Conservation (phyloP, 2,888 invertebrate species). For the Chloroclystis v-ata region DNA sequence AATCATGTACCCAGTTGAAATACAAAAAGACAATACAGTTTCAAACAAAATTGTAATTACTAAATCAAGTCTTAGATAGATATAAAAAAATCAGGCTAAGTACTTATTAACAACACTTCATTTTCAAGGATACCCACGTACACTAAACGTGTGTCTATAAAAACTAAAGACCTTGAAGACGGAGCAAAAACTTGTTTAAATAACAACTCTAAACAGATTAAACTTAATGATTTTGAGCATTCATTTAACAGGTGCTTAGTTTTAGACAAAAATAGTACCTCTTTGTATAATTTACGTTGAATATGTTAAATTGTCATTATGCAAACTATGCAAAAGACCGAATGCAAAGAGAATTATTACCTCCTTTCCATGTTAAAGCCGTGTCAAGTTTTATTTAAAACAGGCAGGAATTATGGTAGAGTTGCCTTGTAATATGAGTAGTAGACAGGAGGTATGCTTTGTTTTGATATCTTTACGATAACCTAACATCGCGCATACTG, state of each 20-base stretch:
- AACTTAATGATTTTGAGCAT: slow-evolving; percentile 22
- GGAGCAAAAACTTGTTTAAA: slow-evolving; percentile 41
- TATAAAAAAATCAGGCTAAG: slow-evolving; percentile 26
- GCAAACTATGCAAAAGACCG: slow-evolving; percentile 13
- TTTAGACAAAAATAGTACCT: slow-evolving; percentile 17
- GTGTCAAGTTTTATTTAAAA: slow-evolving; percentile 3
- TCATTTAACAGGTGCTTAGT: slow-evolving; percentile 21
- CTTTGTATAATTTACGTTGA: slow-evolving; percentile 16
- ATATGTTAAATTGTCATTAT: slow-evolving; percentile 2
- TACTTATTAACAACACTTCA: slow-evolving; percentile 27
- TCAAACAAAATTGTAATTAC: background rate
- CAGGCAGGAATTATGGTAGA: background rate
- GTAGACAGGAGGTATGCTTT: background rate
- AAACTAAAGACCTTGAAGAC: slow-evolving; percentile 36
- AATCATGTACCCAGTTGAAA: too few species aligned
- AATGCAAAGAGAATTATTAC: slow-evolving; percentile 10
- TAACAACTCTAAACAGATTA: slow-evolving; percentile 34
- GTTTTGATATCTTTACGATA: slow-evolving; percentile 3
- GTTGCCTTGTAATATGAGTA: background rate
- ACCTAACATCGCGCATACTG: slow-evolving; percentile 19
- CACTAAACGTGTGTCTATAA: slow-evolving; percentile 27
- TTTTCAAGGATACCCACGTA: slow-evolving; percentile 31
- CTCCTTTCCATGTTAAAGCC: background rate
- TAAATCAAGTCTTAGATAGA: slow-evolving; percentile 20
- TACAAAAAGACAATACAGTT: background rate